Evolutionary conservation across 2,888 invertebrate species (phyloP), one percentile per base, ranked within the genome.

Genomic region (Emmelina monodactyla): DNA sequence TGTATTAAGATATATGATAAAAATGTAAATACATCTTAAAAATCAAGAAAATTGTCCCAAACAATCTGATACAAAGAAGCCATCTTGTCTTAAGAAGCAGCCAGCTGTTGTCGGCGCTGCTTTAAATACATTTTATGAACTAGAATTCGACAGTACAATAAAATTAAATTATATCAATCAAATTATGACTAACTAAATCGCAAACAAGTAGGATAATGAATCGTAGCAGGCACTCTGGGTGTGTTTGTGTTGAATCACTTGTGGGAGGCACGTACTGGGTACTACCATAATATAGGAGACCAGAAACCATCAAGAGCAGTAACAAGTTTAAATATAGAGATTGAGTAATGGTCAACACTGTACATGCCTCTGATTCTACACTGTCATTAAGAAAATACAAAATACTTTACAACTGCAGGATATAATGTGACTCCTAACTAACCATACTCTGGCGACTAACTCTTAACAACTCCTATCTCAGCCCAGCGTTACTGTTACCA

Each of bases 191-290:
- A 75, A 67, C 62, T 61, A 65, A 60, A 52, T 64, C 61, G 64
- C 62, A 60, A 55, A 58, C 54, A 58, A 60, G 57, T 53, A 71
- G 69, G 69, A 72, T 61, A 68, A 65, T 64, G 63, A 64, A 65
- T 61, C 57, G 47, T 55, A 56, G 62, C 73, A 79, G 79, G 79
- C 79, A 79, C 79, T 78, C 76, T 69, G 78, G 62, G 78, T 76
- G 73, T 75, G 68, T 71, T 68, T 62, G 11, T 28, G 28, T 28
- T 28, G n/a, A 49, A 19, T 25, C 11, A 25, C 11, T 25, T 9
- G n/a, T 25, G n/a, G 11, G 25, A 25, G 25, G 11, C 25, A 25
- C 25, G 11, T 10, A 25, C 3, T n/a, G n/a, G n/a, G n/a, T n/a
- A n/a, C n/a, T n/a, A n/a, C n/a, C n/a, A n/a, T n/a, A n/a, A n/a